phyloP scores from a whole-genome alignment of 2,113 vertebrate species.

The Triplophysa rosa region DNA sequence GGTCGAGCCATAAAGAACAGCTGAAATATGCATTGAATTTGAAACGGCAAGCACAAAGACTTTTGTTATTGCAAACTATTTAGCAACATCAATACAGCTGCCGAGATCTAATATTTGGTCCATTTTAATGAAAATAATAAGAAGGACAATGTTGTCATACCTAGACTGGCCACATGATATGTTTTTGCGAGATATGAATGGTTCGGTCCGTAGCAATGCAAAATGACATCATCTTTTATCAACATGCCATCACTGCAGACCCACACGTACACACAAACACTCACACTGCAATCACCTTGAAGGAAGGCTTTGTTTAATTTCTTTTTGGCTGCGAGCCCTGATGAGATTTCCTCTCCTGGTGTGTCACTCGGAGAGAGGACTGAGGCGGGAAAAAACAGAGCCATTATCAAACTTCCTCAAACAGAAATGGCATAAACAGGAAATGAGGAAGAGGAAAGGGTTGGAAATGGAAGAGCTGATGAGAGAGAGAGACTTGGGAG shows the following conservation, averaged over 20 bases:
- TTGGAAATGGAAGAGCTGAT: constrained; percentile 60
- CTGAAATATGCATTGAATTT: neutral
- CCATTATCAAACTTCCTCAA: constrained; percentile 46
- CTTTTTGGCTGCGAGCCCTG: constrained; percentile 69
- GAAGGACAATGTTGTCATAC: constrained; percentile 10
- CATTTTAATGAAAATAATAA: constrained; percentile 34
- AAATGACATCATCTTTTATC: constrained; percentile 34
- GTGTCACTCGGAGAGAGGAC: constrained; percentile 33
- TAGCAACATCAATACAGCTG: constrained; percentile 7
- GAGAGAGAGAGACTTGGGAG: neutral
- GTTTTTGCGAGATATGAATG: constrained; percentile 22
- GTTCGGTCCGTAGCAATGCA: neutral
- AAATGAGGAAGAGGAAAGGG: constrained; percentile 40
- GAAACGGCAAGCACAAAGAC: neutral
- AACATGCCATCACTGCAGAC: constrained; percentile 29
- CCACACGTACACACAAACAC: neutral
- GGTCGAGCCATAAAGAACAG: neutral
- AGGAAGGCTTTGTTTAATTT: constrained; percentile 72
- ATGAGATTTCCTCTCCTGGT: constrained; percentile 65
- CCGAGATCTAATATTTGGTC: neutral
- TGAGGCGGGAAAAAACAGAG: constrained; percentile 22
- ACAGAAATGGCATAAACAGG: constrained; percentile 46
- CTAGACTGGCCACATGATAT: neutral
- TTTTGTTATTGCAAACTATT: neutral
- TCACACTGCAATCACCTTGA: constrained; percentile 56